Conservation (phyloP, 2,113 vertebrate genomes). For the Serinus canaria region DNA sequence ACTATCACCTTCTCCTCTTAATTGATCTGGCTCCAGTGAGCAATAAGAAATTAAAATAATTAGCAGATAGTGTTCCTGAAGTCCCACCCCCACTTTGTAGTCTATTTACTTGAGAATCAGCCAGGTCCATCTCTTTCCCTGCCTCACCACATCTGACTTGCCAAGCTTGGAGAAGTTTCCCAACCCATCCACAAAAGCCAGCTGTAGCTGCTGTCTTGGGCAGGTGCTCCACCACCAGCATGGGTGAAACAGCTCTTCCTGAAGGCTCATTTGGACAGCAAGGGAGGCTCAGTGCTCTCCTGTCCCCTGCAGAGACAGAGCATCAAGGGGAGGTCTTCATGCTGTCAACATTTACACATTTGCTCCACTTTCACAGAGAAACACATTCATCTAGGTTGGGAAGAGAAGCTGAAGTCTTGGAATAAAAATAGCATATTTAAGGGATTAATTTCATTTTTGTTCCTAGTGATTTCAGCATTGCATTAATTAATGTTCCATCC, state of each 20-base stretch:
- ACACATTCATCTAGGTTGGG: neutral
- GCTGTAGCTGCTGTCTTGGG: neutral
- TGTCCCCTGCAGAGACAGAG: neutral
- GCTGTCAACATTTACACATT: neutral
- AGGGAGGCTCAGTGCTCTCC: neutral
- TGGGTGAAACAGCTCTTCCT: neutral
- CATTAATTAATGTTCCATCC: constrained; percentile 42
- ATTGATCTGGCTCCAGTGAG: constrained; percentile 50
- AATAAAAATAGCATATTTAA: constrained; percentile 44
- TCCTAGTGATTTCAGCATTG: constrained; percentile 23
- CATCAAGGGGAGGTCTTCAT: neutral
- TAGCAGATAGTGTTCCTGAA: constrained; percentile 9
- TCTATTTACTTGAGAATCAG: constrained; percentile 22
- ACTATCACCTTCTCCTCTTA: constrained; percentile 43
- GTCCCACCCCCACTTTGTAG: neutral
- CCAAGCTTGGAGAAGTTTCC: neutral
- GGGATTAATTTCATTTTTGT: constrained; percentile 50
- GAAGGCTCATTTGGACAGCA: neutral
- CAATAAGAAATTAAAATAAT: constrained; percentile 63
- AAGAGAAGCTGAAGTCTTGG: neutral
- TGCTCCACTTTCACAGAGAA: neutral
- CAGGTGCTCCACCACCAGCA: neutral
- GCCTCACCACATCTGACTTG: neutral
- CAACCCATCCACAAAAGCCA: neutral
- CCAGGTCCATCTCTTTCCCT: neutral